These are phyloP conservation scores for Cyprinodon diabolis DNA, from an alignment of 2,797 vertebrate genomes.

Conservation along the genomic window DNA sequence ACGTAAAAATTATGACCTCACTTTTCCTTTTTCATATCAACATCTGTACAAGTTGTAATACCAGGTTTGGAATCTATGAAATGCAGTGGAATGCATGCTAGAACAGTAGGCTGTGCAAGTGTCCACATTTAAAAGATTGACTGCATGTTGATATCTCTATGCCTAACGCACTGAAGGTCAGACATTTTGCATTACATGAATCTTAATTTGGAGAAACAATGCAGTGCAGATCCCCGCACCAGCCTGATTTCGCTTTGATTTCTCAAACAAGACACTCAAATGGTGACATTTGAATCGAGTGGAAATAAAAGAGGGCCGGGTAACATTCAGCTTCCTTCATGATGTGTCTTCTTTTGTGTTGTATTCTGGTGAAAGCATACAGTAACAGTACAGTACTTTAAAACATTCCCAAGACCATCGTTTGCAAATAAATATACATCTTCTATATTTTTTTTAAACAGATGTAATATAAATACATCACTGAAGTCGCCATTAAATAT, in stretches of 20 bases:
- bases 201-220: conserved; percentile 69
- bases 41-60: conserved; percentile 75
- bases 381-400: conserved; percentile 51
- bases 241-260: conserved; percentile 42
- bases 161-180: conserved; percentile 65
- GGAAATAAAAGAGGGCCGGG: conserved; percentile 47
- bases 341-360: conserved; percentile 39
- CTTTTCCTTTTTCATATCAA: conserved; percentile 60
- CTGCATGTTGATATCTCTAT: conserved; percentile 70
- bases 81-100: conserved; percentile 79
- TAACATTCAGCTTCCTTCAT: conserved; percentile 67
- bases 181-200: conserved; percentile 68
- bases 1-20: conserved; percentile 72
- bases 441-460: conserved; percentile 42
- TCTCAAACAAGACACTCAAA: conserved; percentile 48
- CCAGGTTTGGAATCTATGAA: conserved; percentile 68
- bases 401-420: conserved; percentile 69
- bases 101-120: conserved; percentile 76
- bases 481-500: conserved; percentile 61
- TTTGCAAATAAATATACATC: conserved; percentile 67
- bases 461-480: conserved; percentile 63
- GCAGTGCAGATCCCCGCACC: conserved; percentile 43
- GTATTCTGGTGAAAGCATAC: conserved; percentile 58
- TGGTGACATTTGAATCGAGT: conserved; percentile 45
- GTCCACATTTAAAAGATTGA: conserved; percentile 71